phyloP scores from a whole-genome alignment of 2,113 vertebrate genomes.

The Paedocypris sp. region DNA sequence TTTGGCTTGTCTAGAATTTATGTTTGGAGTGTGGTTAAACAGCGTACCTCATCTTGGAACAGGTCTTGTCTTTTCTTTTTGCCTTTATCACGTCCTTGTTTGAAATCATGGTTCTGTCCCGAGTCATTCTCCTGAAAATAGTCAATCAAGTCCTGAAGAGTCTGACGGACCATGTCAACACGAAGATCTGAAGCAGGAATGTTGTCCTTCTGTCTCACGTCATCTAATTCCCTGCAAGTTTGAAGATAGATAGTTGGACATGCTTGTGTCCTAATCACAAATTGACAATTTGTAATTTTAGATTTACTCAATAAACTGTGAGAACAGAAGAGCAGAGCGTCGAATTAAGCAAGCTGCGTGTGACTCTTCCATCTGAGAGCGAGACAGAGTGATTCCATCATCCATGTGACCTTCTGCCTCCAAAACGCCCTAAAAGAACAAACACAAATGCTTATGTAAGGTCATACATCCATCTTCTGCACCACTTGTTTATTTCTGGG shows the following conservation, averaged over 20 bases:
- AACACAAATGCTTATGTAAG: too few species aligned
- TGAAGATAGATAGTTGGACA: background rate
- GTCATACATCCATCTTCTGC: too few species aligned
- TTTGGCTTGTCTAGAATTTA: too few species aligned
- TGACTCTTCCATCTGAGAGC: constrained; percentile 84
- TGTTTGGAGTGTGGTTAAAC: too few species aligned
- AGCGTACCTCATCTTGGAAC: constrained; percentile 91
- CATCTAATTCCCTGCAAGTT: constrained; percentile 69
- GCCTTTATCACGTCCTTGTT: constrained; percentile 66
- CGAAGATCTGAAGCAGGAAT: constrained; percentile 50
- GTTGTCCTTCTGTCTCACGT: constrained; percentile 66
- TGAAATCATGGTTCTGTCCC: constrained; percentile 70
- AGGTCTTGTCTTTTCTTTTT: constrained; percentile 87
- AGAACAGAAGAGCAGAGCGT: constrained; percentile 78
- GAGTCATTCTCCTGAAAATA: constrained; percentile 75
- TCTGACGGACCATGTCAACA: constrained; percentile 65
- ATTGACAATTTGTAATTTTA: too few species aligned
- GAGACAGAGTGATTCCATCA: constrained; percentile 82
- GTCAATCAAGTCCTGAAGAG: constrained; percentile 79
- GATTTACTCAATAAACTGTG: constrained; percentile 73
- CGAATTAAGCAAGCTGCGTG: constrained; percentile 81
- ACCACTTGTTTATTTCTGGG: background rate
- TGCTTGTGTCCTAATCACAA: too few species aligned
- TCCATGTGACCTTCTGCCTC: constrained; percentile 96
- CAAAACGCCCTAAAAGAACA: constrained; percentile 73